Base-by-base conservation (phyloP, 2,113 vertebrate genomes). In the Pteronura brasiliensis region DNA sequence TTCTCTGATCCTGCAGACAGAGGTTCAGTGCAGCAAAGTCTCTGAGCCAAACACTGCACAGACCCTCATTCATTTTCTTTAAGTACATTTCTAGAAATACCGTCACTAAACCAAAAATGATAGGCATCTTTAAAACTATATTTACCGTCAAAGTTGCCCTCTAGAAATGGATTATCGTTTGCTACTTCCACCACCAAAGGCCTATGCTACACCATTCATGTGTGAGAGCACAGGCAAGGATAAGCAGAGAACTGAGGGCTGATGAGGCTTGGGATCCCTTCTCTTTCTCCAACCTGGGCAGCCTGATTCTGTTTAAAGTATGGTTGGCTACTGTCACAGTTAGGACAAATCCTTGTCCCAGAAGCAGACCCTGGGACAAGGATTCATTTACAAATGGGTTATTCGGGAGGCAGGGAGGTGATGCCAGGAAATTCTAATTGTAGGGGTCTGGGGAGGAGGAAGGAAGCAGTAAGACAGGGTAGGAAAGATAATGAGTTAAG, bases 81-180 rank as follows among this genome's bases (percentile, higher is more conserved):
- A 96, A 95, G n/a, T 82, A 61, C 55, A 83, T 72, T 97, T 92
- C 34, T 61, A 65, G 36, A 88, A 88, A 97, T 31, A 49, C 11
- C 82, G 55, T 27, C 77, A 76, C 31, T 77, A 88, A 95, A 81
- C 49, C 44, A 71, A 71, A 94, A 77, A 49, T 91, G 18, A 55
- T 21, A 87, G 74, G 65, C 52, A 92, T 67, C 76, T 65, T 85
- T 8, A 52, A 89, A 81, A 61, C 3, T 44, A 2, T 90, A 47
- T 59, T 86, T 71, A 36, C 59, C 80, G 1, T 23, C 88, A 67
- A 94, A 80, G 67, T 69, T 87, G 27, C 49, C 42, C 44, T 59
- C 80, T 61, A 61, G 39, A 77, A 94, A 71, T 82, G 63, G 49
- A 77, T 82, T 57, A 34, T 69, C 9, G 8, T 71, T 92, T 71